Evolutionary conservation across 1,140 invertebrate genomes (phyloP).

Genomic region (Eulimnadia texana): DNA sequence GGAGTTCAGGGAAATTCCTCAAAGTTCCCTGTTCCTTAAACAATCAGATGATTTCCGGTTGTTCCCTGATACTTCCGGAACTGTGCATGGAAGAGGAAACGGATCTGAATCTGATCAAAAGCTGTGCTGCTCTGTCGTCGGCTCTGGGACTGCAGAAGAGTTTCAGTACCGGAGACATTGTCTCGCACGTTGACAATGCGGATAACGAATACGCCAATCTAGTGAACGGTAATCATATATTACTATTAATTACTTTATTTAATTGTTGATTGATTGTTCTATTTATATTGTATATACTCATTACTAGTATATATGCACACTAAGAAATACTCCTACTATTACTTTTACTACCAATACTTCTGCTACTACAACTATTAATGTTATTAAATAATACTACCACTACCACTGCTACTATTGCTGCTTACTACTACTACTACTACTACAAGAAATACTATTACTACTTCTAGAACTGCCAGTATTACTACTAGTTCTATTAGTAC

Average conservation of each 20-base stretch:
- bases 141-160: conserved; percentile 63
- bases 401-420: no score
- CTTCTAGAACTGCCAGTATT: no score
- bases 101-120: conserved; percentile 52
- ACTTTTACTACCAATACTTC: no score
- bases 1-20: conserved; percentile 10
- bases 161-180: conserved; percentile 63
- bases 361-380: no score
- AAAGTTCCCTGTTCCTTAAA: conserved; percentile 15
- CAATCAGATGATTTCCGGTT: conserved; percentile 32
- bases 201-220: neutral
- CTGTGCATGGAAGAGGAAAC: conserved; percentile 59
- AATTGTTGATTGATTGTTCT: neutral
- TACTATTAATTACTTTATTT: neutral
- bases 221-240: neutral
- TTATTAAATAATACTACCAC: no score
- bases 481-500: no score
- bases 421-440: no score
- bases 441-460: no score
- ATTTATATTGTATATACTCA: neutral
- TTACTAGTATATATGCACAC: no score
- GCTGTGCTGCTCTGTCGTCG: conserved; percentile 57
- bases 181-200: conserved; percentile 16
- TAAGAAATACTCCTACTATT: no score
- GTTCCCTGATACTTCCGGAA: conserved; percentile 35